Conservation (phyloP, 2,888 invertebrate species). For the Callosobruchus maculatus region DNA sequence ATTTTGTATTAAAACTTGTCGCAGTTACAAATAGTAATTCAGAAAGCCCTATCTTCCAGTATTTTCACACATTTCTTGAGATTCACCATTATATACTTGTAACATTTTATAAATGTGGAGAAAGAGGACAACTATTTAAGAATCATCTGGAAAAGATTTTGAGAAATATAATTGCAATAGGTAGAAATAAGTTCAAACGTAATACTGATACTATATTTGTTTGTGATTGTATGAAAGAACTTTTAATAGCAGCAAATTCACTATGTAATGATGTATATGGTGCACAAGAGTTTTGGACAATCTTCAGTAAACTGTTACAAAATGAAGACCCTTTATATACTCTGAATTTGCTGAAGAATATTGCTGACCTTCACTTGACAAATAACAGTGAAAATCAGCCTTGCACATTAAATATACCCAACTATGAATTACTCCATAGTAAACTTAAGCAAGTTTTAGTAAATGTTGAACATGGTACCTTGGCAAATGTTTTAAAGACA, state of each 20-base stretch:
- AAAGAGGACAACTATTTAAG: constrained; percentile 17
- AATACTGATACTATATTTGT: constrained; percentile 13
- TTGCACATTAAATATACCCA: constrained; percentile 20
- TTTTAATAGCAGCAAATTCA: constrained; percentile 38
- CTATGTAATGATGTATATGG: constrained; percentile 25
- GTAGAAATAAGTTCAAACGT: constrained; percentile 22
- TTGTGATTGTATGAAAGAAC: constrained; percentile 36
- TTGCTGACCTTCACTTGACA: constrained; percentile 29
- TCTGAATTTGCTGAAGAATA: constrained; percentile 34
- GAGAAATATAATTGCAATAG: constrained; percentile 32
- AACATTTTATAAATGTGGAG: constrained; percentile 21
- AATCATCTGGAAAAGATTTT: constrained; percentile 25
- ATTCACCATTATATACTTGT: constrained; percentile 28
- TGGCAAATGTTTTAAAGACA: constrained; percentile 32
- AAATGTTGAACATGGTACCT: constrained; percentile 22
- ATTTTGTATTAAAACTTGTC: constrained; percentile 23
- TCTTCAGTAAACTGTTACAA: constrained; percentile 34
- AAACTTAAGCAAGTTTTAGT: constrained; percentile 31
- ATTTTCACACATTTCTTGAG: constrained; percentile 35
- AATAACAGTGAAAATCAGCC: constrained; percentile 20
- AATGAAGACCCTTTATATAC: constrained; percentile 33
- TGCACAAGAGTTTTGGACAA: constrained; percentile 36
- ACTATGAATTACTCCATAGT: constrained; percentile 33
- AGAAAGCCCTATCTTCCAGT: constrained; percentile 29
- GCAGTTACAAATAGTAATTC: constrained; percentile 16